Base-by-base conservation (phyloP, 2,797 vertebrate species). In the Eulemur coronatus region DNA sequence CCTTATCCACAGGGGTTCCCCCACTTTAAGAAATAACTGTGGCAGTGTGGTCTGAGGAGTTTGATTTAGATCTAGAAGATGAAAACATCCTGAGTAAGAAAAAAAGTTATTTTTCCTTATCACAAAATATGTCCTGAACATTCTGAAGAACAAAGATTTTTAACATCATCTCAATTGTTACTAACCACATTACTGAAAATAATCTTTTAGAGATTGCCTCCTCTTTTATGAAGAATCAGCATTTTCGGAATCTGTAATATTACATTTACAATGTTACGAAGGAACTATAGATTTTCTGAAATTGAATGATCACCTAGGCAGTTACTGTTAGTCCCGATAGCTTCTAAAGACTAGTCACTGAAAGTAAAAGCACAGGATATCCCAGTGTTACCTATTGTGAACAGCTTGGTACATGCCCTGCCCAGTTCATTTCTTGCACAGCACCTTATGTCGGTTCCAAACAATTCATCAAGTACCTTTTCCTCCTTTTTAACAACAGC, bases 401-500 rank as follows among this genome's bases (percentile, higher is more conserved):
- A 98, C 12, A 99, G 97, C 72, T 98, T 98, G 85, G 99, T 98
- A 95, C 99, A 99, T 96, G 99, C 99, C 93, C 98, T 97, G 97
- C 99, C 99, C 95, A 99, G 97, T n/a, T 67, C 50, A 59, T 99
- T 99, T 38, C 43, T 97, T 33, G 99, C 99, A 98, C 99, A 99
- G 96, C 99, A 99, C 94, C 96, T 98, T 86, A 99, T 98, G 93
- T 98, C 93, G 91, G 95, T 89, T 63, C 92, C 97, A 96, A 98
- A 98, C 26, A 98, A 93, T 76, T 98, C 92, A 24, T 22, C 67
- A 63, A 97, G 96, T 13, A 92, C 93, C 38, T 96, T 97, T 90
- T 97, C 95, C 78, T 91, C 95, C 48, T 88, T 96, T 41, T 52
- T 94, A 52, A 89, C 26, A 76, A 93, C 84, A 84, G 91, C 84